phyloP scores from a whole-genome alignment of 53 echinoderm and acorn worm species.

The Antedon mediterranea region DNA sequence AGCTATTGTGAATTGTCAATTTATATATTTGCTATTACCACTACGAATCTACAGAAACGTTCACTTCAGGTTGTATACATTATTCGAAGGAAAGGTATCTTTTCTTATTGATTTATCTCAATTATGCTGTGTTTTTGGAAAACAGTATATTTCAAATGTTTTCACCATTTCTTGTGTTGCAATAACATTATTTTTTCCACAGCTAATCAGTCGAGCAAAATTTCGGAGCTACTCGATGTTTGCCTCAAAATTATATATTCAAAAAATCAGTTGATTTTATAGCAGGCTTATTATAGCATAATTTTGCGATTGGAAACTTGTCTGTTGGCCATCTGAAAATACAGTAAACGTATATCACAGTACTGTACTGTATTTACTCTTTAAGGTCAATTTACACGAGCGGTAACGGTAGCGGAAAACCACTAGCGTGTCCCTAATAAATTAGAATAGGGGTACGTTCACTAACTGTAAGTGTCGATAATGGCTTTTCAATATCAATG shows the following conservation, averaged over 20 bases:
- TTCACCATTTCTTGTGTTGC: not conserved
- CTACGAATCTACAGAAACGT: not conserved
- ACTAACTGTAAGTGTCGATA: too few species aligned
- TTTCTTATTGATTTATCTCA: not conserved
- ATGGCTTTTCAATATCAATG: too few species aligned
- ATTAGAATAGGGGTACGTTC: too few species aligned
- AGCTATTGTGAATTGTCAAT: not conserved
- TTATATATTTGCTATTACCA: not conserved
- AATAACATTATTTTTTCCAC: not conserved
- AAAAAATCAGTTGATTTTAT: not conserved
- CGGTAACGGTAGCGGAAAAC: too few species aligned
- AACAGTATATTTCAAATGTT: not conserved
- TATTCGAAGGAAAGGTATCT: not conserved
- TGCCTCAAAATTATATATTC: not conserved
- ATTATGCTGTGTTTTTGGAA: not conserved
- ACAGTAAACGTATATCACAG: too few species aligned
- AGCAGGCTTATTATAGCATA: not conserved
- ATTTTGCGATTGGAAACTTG: not conserved
- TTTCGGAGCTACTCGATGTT: not conserved
- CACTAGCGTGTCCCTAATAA: too few species aligned
- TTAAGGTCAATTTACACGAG: too few species aligned
- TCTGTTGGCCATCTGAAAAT: not conserved
- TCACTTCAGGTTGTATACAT: not conserved
- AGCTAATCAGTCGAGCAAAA: not conserved
- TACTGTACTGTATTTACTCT: not conserved